A percentile compares a stretch with the other conserved stretches of the same genome.
phyloP scores from a whole-genome alignment of 2,113 vertebrate species.

The Nestor notabilis region DNA sequence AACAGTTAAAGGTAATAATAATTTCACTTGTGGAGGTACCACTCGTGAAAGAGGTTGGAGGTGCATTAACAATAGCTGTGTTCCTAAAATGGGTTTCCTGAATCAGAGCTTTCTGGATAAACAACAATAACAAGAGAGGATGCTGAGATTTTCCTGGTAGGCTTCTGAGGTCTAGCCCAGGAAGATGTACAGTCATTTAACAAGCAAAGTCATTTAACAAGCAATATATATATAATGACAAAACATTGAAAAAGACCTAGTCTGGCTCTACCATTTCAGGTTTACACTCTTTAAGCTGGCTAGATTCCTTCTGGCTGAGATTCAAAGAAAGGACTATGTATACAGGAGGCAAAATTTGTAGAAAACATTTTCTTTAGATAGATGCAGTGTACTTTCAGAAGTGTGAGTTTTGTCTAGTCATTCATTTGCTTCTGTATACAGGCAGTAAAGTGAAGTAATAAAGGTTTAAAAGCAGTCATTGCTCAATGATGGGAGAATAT shows the following conservation, averaged over 20 bases:
- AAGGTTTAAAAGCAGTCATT: not conserved
- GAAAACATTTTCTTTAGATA: not conserved
- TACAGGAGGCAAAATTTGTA: not conserved
- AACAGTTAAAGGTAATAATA: not conserved
- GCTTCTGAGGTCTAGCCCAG: not conserved
- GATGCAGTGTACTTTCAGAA: not conserved
- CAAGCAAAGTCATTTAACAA: not conserved
- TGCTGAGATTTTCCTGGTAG: not conserved
- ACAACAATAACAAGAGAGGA: not conserved
- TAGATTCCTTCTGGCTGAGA: not conserved
- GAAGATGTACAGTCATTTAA: not conserved
- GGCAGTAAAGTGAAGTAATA: not conserved
- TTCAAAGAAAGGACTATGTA: not conserved
- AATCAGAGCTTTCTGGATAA: not conserved
- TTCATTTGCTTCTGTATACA: not conserved
- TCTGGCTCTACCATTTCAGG: not conserved
- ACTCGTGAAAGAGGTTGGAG: not conserved
- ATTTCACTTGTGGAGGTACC: not conserved
- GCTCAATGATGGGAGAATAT: not conserved
- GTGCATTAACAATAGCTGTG: not conserved
- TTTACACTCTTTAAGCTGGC: not conserved
- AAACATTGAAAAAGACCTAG: not conserved
- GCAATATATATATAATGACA: too few species aligned
- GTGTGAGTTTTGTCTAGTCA: not conserved
- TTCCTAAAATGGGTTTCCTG: not conserved